Evolutionary conservation across 2,113 vertebrate species (phyloP).

Genomic region (Labeo rohita): DNA sequence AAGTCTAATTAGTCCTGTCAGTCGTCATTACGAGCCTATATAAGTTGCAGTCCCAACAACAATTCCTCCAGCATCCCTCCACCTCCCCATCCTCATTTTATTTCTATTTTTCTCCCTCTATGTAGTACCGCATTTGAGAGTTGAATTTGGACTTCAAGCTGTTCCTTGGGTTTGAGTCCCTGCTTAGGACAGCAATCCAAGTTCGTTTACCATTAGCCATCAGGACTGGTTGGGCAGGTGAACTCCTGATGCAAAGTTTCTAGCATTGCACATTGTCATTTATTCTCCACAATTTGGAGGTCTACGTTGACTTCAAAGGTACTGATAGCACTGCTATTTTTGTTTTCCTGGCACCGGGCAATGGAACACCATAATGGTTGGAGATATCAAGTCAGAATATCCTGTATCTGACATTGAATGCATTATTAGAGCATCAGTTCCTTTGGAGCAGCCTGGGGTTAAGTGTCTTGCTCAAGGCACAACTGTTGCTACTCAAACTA

Average conservation of each 20-base stretch:
- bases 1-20: no score
- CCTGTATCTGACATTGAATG: not conserved
- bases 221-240: no score
- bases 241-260: not conserved
- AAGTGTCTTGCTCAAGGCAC: not conserved
- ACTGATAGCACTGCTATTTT: not conserved
- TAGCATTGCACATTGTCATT: not conserved
- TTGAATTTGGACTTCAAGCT: no score
- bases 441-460: not conserved
- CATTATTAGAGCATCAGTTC: not conserved
- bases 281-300: not conserved
- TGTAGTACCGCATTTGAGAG: no score
- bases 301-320: not conserved
- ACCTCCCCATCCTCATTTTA: no score
- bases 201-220: no score
- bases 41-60: no score
- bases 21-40: no score
- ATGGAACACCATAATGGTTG: not conserved
- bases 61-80: no score
- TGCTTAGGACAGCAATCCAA: no score
- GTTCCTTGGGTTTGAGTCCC: no score
- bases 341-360: not conserved
- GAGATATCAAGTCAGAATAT: not conserved
- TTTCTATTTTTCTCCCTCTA: no score
- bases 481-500: not conserved